Percentiles rank a stretch among this genome's conserved stretches.
Conservation (phyloP, 1,140 invertebrate genomes). For the Rhopalosiphum maidis region DNA sequence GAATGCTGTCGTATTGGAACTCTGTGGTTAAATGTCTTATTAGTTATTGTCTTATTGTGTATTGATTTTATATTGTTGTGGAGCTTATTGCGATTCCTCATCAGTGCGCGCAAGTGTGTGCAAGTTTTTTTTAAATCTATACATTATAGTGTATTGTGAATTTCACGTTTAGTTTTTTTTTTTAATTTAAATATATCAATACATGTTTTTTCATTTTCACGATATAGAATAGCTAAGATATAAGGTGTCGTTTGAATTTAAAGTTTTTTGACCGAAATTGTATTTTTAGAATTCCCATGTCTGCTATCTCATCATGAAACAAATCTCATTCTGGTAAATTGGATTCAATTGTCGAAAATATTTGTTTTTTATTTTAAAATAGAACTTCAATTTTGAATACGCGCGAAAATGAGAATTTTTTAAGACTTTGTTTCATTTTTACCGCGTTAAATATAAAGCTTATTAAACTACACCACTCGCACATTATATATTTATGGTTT, state of each 20-base stretch:
- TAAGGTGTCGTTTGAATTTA: neutral
- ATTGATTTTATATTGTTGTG: neutral
- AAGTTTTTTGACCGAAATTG: neutral
- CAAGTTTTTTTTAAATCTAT: neutral
- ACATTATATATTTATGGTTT: neutral
- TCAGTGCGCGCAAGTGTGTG: neutral
- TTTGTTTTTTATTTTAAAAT: neutral
- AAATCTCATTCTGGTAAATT: neutral
- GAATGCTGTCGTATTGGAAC: neutral
- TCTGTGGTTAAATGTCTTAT: neutral
- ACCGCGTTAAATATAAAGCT: no score
- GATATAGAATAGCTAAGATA: neutral
- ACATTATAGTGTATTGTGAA: neutral
- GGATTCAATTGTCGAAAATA: neutral
- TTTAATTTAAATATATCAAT: neutral
- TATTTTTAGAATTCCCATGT: neutral
- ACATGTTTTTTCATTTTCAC: neutral
- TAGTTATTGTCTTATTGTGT: neutral
- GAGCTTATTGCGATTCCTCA: neutral
- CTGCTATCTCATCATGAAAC: neutral
- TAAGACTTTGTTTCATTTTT: neutral
- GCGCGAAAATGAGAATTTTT: neutral
- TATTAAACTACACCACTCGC: neutral
- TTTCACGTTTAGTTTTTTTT: neutral
- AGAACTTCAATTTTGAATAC: neutral